Evolutionary conservation across 2,113 vertebrate genomes (phyloP).

Genomic region (Agapornis roseicollis): DNA sequence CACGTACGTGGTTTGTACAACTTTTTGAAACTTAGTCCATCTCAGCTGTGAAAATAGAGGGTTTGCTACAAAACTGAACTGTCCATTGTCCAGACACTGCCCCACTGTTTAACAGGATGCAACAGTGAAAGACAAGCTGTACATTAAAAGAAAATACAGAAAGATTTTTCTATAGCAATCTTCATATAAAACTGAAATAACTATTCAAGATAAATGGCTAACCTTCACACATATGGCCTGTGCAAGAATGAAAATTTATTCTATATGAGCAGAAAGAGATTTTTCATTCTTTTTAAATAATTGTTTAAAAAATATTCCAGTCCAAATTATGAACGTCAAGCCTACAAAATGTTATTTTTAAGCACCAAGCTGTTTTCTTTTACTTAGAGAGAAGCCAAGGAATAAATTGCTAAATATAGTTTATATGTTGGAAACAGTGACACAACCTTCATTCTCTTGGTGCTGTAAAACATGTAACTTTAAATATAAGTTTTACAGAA

Average conservation of each 20-base stretch:
- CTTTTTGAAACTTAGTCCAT: not conserved
- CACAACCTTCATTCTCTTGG: conserved; percentile 61
- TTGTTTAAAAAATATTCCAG: conserved; percentile 38
- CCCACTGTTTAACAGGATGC: not conserved
- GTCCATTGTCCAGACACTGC: not conserved
- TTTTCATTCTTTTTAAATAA: conserved; percentile 47
- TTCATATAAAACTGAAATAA: conserved; percentile 3
- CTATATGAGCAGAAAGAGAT: not conserved
- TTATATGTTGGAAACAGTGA: conserved; percentile 64
- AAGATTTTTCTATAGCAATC: not conserved
- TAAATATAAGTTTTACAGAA: conserved; percentile 57
- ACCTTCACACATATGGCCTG: not conserved
- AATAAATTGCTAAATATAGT: conserved; percentile 69
- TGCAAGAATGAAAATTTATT: conserved; percentile 8
- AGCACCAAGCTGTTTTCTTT: conserved; percentile 63
- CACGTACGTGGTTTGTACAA: not conserved
- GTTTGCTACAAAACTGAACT: not conserved
- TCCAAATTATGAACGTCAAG: conserved; percentile 51
- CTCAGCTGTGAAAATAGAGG: not conserved
- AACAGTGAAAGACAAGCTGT: not conserved
- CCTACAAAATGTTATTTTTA: conserved; percentile 68
- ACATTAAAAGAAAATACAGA: not conserved
- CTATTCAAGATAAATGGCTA: conserved; percentile 5
- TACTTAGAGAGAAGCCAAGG: conserved; percentile 60
- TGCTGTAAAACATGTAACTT: conserved; percentile 65